Percentiles rank a stretch among this genome's conserved stretches.
Conservation (phyloP, 2,113 vertebrate genomes). For the Callocephalon fimbriatum region DNA sequence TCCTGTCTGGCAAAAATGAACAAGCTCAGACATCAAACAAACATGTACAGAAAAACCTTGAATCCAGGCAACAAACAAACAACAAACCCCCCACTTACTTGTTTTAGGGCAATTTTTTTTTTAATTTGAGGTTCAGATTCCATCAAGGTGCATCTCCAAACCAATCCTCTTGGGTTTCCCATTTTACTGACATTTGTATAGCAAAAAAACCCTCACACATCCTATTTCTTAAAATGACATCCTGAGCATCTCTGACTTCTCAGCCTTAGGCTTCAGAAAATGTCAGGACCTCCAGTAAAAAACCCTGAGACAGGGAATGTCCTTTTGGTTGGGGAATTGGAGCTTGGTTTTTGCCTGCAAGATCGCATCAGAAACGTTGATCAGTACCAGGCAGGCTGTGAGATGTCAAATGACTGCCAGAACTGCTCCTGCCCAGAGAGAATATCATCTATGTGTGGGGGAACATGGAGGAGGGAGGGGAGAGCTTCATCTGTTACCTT, state of each 20-base stretch:
- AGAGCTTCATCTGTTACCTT: not conserved
- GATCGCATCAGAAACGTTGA: constrained; percentile 49
- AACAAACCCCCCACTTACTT: not conserved
- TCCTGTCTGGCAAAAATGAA: not conserved
- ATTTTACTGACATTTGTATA: not conserved
- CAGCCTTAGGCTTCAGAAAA: constrained; percentile 31
- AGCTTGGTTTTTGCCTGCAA: constrained; percentile 47
- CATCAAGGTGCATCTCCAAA: not conserved
- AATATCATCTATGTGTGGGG: not conserved
- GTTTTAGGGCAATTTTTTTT: not conserved
- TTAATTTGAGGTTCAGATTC: not conserved
- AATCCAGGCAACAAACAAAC: not conserved
- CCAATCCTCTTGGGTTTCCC: not conserved
- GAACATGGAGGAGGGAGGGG: not conserved
- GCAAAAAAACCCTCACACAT: not conserved
- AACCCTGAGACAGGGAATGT: constrained; percentile 9
- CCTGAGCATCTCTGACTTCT: constrained; percentile 7
- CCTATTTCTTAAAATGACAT: not conserved
- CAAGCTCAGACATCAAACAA: not conserved
- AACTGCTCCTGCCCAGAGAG: constrained; percentile 28
- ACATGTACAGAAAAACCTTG: fast-evolving
- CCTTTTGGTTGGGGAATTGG: not conserved
- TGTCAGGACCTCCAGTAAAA: constrained; percentile 42
- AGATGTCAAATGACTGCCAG: constrained; percentile 58
- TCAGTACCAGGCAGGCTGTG: constrained; percentile 41